These are phyloP conservation scores for Glaucidium brasilianum DNA, from an alignment of 2,113 vertebrate species.

Conservation along the genomic window DNA sequence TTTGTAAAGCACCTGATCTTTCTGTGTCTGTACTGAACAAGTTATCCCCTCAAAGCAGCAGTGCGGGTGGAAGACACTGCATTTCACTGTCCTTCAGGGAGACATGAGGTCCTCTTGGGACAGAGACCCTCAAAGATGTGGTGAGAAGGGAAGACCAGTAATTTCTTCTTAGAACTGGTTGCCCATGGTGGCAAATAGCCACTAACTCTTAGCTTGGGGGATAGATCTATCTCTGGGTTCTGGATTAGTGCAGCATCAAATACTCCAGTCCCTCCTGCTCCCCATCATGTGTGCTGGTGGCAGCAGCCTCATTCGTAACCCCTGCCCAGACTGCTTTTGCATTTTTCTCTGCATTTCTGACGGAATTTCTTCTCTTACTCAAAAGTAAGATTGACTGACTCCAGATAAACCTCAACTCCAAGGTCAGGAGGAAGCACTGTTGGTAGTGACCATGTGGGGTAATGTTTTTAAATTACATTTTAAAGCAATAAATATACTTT, in stretches of 20 bases:
- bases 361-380: background rate
- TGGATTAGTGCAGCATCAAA: background rate
- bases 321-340: background rate
- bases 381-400: background rate
- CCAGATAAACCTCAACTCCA: background rate
- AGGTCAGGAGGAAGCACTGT: background rate
- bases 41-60: background rate
- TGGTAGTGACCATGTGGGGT: background rate
- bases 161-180: background rate
- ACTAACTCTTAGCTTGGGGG: background rate
- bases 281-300: accelerated
- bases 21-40: background rate
- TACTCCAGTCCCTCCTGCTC: background rate
- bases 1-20: background rate
- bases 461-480: background rate
- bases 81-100: background rate
- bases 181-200: background rate
- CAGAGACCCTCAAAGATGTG: accelerated
- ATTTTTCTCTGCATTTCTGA: background rate
- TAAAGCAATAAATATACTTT: background rate
- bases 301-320: background rate
- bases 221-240: background rate
- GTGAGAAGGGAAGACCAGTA: background rate
- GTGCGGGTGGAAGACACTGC: accelerated
- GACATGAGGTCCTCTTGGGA: background rate